Evolutionary conservation across 2,888 invertebrate genomes (phyloP).

Genomic region (Chloroclysta siterata): DNA sequence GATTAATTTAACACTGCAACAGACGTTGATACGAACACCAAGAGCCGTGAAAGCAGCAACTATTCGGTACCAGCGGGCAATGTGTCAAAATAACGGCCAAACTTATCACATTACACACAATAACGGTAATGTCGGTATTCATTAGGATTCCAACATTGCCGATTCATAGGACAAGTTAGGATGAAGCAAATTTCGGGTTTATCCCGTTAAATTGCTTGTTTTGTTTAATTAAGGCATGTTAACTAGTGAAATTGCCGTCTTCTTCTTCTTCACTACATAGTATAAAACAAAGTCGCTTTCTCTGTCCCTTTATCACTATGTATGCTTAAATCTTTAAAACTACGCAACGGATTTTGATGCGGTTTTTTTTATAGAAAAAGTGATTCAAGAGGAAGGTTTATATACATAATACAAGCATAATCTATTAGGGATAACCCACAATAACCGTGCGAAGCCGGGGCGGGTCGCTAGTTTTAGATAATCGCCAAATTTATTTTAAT

Average conservation of each 20-base stretch:
- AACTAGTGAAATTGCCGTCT: neutral
- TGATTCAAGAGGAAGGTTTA: too few relatives aligned
- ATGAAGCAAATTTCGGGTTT: slow-evolving; percentile 30
- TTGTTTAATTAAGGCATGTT: slow-evolving; percentile 7
- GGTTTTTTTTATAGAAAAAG: too few relatives aligned
- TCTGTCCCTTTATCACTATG: too few relatives aligned
- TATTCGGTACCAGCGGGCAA: slow-evolving; percentile 42
- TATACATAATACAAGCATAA: too few relatives aligned
- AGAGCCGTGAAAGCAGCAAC: slow-evolving; percentile 38
- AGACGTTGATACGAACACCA: slow-evolving; percentile 27
- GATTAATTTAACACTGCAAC: slow-evolving; percentile 23
- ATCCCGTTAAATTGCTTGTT: slow-evolving; percentile 27
- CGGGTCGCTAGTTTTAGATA: too few relatives aligned
- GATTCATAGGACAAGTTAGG: slow-evolving; percentile 36
- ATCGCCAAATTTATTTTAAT: too few relatives aligned
- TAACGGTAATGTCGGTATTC: slow-evolving; percentile 49
- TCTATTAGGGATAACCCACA: too few relatives aligned
- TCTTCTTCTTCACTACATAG: neutral
- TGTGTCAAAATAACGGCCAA: slow-evolving; percentile 53
- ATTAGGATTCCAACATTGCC: slow-evolving; percentile 28
- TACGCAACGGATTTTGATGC: too few relatives aligned
- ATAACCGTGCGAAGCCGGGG: too few relatives aligned
- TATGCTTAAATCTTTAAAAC: too few relatives aligned
- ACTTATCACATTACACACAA: slow-evolving; percentile 55
- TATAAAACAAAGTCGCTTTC: too few relatives aligned